Percentiles rank a stretch among this genome's conserved stretches.
Evolutionary conservation across 2,797 vertebrate genomes (phyloP).

Genomic region (Dendrocincla tyrannina): DNA sequence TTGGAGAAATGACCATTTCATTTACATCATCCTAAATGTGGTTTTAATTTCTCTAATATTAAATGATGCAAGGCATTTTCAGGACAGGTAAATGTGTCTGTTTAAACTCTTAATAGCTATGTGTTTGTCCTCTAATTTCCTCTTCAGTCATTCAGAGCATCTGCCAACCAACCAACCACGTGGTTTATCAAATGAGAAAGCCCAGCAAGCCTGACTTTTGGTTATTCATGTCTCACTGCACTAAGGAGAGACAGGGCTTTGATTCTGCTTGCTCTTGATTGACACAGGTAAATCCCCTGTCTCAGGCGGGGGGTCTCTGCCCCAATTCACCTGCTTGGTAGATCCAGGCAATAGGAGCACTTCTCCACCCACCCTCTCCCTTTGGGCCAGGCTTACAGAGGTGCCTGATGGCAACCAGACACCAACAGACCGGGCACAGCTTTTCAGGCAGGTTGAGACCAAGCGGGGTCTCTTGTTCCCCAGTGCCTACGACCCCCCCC

Average conservation of each 20-base stretch:
- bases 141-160: not conserved
- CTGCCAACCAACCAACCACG: not conserved
- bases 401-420: not conserved
- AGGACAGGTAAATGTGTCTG: not conserved
- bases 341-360: not conserved
- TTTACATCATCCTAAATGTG: not conserved
- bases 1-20: not conserved
- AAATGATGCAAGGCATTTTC: not conserved
- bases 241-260: rapidly evolving
- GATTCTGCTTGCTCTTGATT: not conserved
- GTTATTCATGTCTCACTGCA: not conserved
- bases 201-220: rapidly evolving
- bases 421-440: rapidly evolving
- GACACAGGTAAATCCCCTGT: not conserved
- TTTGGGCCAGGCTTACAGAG: rapidly evolving
- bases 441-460: not conserved
- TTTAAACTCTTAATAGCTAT: not conserved
- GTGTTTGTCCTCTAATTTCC: conserved; percentile 1
- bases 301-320: not conserved
- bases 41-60: not conserved
- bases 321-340: not conserved
- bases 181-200: not conserved
- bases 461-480: not conserved
- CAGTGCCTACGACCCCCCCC: not conserved
- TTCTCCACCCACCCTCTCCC: not conserved